phyloP scores from a whole-genome alignment of 2,797 vertebrate species.

The Coreius guichenoti region DNA sequence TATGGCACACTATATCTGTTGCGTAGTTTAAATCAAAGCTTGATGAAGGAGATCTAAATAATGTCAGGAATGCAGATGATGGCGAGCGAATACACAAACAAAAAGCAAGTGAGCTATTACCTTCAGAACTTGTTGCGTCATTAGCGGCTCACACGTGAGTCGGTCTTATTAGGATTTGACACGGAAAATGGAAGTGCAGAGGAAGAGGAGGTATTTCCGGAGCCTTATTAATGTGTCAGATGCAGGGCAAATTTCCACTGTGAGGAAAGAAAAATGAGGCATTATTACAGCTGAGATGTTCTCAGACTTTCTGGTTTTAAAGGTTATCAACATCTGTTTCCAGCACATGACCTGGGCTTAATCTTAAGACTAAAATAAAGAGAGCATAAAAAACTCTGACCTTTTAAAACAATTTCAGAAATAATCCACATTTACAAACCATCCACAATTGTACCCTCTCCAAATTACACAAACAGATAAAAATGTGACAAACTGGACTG shows the following conservation, averaged over 20 bases:
- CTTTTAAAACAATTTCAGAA: neutral
- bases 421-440: neutral
- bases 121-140: conserved; percentile 58
- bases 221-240: conserved; percentile 58
- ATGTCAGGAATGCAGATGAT: conserved; percentile 41
- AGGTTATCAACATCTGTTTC: conserved; percentile 23
- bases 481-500: neutral
- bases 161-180: conserved; percentile 81
- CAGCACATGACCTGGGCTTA: conserved; percentile 28
- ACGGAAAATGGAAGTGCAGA: conserved; percentile 71
- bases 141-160: conserved; percentile 71
- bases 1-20: conserved; percentile 5
- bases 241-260: conserved; percentile 45
- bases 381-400: neutral
- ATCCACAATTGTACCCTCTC: neutral
- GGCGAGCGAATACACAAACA: conserved; percentile 34
- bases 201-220: conserved; percentile 54
- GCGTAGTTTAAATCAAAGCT: conserved; percentile 21
- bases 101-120: conserved; percentile 20
- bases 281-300: conserved; percentile 29
- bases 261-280: conserved; percentile 47
- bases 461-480: neutral
- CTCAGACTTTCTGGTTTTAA: conserved; percentile 34
- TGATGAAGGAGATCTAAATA: conserved; percentile 10
- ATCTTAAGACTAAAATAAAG: neutral